phyloP scores from a whole-genome alignment of 2,797 vertebrate genomes.

The Bovichtus variegatus region DNA sequence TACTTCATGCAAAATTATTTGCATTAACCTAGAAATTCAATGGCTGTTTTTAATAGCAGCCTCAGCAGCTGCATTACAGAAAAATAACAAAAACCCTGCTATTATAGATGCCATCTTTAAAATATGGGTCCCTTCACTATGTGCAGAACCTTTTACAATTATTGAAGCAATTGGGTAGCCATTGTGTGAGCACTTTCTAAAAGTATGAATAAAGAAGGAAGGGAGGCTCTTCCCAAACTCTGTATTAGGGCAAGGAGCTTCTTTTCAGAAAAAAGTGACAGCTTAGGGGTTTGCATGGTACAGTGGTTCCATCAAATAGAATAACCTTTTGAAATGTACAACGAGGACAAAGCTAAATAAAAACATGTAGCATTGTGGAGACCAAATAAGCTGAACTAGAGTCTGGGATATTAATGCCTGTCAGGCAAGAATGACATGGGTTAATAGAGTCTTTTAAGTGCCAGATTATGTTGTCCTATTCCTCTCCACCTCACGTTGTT shows the following conservation, averaged over 20 bases:
- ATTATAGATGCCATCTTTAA: slow-evolving; percentile 26
- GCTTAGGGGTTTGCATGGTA: slow-evolving; percentile 64
- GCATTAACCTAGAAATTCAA: slow-evolving; percentile 12
- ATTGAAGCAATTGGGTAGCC: slow-evolving; percentile 20
- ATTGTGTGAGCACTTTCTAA: slow-evolving; percentile 49
- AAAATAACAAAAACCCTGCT: background rate
- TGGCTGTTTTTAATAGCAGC: slow-evolving; percentile 1
- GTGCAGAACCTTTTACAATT: slow-evolving; percentile 23
- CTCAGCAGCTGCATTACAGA: background rate
- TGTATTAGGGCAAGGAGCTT: slow-evolving; percentile 50
- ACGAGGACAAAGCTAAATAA: slow-evolving; percentile 46
- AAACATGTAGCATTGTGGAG: slow-evolving; percentile 37
- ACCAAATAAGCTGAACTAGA: slow-evolving; percentile 33
- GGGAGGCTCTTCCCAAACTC: slow-evolving; percentile 28
- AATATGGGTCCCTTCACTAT: slow-evolving; percentile 9
- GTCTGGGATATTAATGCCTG: slow-evolving; percentile 46
- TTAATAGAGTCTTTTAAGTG: slow-evolving; percentile 57
- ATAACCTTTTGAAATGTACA: slow-evolving; percentile 65
- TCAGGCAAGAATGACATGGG: slow-evolving; percentile 47
- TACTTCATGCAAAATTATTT: background rate
- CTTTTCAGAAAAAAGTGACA: slow-evolving; percentile 56
- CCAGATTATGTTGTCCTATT: slow-evolving; percentile 60
- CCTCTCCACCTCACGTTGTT: slow-evolving; percentile 59
- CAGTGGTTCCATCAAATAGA: slow-evolving; percentile 61
- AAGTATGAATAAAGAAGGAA: slow-evolving; percentile 57